Percentiles rank a stretch among this genome's conserved stretches.
Evolutionary conservation across 2,113 vertebrate genomes (phyloP).

Genomic region (Channa maculata): DNA sequence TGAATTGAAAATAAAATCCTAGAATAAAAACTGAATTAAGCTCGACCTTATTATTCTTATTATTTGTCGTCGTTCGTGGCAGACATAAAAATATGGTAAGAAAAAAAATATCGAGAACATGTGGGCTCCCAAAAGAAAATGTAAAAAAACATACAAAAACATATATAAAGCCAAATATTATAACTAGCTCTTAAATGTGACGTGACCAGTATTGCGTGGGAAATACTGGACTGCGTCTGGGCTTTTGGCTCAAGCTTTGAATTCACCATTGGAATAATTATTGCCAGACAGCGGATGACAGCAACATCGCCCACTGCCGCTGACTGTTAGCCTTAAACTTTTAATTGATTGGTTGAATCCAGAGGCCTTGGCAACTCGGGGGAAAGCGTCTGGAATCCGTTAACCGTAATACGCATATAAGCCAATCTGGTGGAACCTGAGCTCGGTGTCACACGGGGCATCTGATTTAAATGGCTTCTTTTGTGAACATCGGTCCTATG

Average conservation of each 20-base stretch:
- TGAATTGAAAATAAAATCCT: background rate
- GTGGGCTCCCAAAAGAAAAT: background rate
- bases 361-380: conserved; percentile 29
- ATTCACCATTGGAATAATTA: conserved; percentile 77
- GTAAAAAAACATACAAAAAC: background rate
- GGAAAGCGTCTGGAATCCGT: conserved; percentile 40
- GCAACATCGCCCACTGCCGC: conserved; percentile 47
- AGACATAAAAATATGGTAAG: background rate
- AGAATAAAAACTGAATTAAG: background rate
- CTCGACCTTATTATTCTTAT: background rate
- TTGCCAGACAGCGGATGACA: conserved; percentile 77
- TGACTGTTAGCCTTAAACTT: conserved; percentile 54
- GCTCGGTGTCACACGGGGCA: conserved; percentile 37
- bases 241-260: conserved; percentile 57
- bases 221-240: conserved; percentile 63
- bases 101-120: background rate
- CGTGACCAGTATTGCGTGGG: conserved; percentile 47
- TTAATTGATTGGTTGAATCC: conserved; percentile 60
- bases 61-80: background rate
- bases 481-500: conserved; percentile 27
- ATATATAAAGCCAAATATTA: background rate
- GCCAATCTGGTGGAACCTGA: conserved; percentile 40
- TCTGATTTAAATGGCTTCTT: conserved; percentile 52
- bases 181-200: background rate
- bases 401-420: conserved; percentile 25